Evolutionary conservation across 2,113 vertebrate species (phyloP).

Genomic region (Dasyornis broadbenti): DNA sequence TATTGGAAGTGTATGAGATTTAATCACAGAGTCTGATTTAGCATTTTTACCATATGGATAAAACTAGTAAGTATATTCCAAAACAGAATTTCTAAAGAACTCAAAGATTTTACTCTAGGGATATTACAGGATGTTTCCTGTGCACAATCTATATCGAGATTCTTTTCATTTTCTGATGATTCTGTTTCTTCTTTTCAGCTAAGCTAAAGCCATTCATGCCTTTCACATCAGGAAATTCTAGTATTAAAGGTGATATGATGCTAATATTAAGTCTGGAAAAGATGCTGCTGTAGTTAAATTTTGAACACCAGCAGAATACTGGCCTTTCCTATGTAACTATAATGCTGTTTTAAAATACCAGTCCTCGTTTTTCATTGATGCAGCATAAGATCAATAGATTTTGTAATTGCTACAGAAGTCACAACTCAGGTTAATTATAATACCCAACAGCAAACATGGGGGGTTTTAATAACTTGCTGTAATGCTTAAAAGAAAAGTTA

Average conservation of each 20-base stretch:
- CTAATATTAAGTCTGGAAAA: slow-evolving; percentile 83
- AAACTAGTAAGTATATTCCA: not conserved
- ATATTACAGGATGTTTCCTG: not conserved
- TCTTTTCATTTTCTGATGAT: not conserved
- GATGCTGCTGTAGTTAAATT: slow-evolving; percentile 74
- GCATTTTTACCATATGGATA: not conserved
- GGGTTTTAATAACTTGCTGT: not conserved
- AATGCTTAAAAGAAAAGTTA: not conserved
- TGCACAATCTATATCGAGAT: not conserved
- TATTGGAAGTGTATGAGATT: not conserved
- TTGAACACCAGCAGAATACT: not conserved
- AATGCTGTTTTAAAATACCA: not conserved
- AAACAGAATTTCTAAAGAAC: not conserved
- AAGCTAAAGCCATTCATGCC: slow-evolving; percentile 82
- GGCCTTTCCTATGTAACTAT: not conserved
- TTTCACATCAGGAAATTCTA: slow-evolving; percentile 82
- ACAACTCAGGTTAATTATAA: not conserved
- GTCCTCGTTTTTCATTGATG: not conserved
- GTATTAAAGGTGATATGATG: slow-evolving; percentile 79
- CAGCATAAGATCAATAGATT: not conserved
- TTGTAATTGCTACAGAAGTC: not conserved
- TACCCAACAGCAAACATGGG: rapidly evolving
- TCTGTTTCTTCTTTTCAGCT: slow-evolving; percentile 59
- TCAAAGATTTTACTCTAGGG: not conserved
- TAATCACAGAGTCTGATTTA: not conserved